Evolutionary conservation across 2,113 vertebrate genomes (phyloP).

Genomic region (Chinchilla lanigera): DNA sequence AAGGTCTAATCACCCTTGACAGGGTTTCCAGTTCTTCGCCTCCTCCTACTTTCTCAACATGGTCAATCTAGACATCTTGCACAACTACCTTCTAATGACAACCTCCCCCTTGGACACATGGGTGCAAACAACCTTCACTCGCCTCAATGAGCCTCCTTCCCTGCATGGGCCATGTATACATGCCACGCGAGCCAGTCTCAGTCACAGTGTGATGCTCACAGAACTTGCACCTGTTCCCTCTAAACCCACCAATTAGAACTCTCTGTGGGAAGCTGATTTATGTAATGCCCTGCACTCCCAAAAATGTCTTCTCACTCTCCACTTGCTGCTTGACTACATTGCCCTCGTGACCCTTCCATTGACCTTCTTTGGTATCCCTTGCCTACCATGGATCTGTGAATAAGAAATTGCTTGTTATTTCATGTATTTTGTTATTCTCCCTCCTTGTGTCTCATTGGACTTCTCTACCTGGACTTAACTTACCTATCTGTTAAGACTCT

Average conservation of each 20-base stretch:
- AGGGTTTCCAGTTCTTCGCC: background rate
- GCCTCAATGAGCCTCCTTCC: background rate
- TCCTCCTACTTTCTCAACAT: background rate
- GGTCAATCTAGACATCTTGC: background rate
- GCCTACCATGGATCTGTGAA: background rate
- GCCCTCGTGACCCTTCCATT: background rate
- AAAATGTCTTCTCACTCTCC: background rate
- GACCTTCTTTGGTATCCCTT: background rate
- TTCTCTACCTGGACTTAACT: background rate
- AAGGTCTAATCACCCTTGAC: background rate
- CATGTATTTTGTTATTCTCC: background rate
- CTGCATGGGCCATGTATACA: too few species aligned
- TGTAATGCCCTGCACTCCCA: background rate
- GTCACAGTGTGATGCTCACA: background rate
- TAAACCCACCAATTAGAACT: background rate
- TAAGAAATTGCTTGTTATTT: background rate
- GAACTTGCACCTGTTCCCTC: background rate
- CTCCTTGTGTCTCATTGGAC: background rate
- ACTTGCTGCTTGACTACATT: background rate
- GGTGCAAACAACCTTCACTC: background rate
- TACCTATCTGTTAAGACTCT: background rate
- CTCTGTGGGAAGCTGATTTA: background rate
- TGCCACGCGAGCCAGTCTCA: background rate
- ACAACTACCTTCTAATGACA: background rate
- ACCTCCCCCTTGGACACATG: background rate